Percentiles rank a stretch among this genome's conserved stretches.
Evolutionary conservation across 2,797 vertebrate genomes (phyloP).

Genomic region (Cyclura pinguis): DNA sequence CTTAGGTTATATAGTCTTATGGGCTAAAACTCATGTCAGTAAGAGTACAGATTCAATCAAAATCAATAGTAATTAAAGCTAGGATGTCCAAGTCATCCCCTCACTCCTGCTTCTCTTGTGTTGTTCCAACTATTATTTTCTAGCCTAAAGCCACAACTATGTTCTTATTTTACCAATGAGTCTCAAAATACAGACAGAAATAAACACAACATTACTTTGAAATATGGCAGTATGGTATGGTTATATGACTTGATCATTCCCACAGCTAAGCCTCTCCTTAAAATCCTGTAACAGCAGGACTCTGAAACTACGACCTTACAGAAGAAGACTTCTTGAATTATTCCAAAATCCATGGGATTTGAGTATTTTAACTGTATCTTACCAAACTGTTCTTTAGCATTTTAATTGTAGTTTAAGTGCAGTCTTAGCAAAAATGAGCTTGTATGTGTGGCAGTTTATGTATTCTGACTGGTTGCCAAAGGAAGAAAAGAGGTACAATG

Average conservation of each 20-base stretch:
- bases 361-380: neutral
- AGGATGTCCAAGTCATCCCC: constrained; percentile 17
- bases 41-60: constrained; percentile 38
- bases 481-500: neutral
- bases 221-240: neutral
- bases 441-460: no score
- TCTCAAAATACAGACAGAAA: constrained; percentile 1
- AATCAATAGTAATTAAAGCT: constrained; percentile 56
- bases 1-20: constrained; percentile 22
- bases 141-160: constrained; percentile 15
- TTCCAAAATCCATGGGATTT: neutral
- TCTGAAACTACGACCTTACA: neutral
- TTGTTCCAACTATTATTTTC: constrained; percentile 51
- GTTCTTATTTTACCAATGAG: constrained; percentile 18
- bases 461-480: neutral
- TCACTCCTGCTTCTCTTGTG: constrained; percentile 14
- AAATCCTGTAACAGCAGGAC: neutral
- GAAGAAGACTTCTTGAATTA: neutral
- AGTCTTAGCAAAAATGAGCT: no score
- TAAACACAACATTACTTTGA: constrained; percentile 31
- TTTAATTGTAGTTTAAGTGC: no score
- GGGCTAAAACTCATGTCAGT: constrained; percentile 50
- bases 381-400: no score
- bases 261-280: neutral
- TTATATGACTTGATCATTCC: neutral